A percentile compares a stretch with the other conserved stretches of the same genome.
These are phyloP conservation scores for Phyllotreta striolata DNA, from an alignment of 2,888 invertebrate species.

Conservation along the genomic window DNA sequence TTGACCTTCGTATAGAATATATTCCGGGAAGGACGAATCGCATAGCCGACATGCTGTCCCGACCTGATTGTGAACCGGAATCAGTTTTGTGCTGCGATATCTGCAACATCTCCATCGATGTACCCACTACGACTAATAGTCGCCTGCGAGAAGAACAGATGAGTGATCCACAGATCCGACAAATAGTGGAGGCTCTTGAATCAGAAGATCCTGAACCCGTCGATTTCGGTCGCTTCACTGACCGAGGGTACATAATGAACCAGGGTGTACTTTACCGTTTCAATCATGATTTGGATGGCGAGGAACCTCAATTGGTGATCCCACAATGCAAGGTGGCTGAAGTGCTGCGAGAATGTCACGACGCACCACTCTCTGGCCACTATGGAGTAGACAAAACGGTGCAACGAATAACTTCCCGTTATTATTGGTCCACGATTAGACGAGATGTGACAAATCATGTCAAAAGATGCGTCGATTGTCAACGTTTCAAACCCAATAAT, in stretches of 20 bases:
- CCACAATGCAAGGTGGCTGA: conserved; percentile 26
- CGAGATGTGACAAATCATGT: too few species aligned
- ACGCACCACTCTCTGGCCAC: too few species aligned
- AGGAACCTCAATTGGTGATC: conserved; percentile 49
- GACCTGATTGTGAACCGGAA: conserved; percentile 17
- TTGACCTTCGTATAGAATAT: conserved; percentile 44
- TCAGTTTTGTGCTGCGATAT: neutral
- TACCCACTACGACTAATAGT: conserved; percentile 1
- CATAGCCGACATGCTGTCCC: conserved; percentile 36
- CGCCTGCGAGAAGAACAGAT: conserved; percentile 35
- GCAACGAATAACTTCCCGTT: too few species aligned
- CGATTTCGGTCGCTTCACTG: conserved; percentile 36
- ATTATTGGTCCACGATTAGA: too few species aligned
- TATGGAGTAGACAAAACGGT: too few species aligned
- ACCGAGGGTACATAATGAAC: conserved; percentile 43
- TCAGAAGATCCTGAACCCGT: conserved; percentile 19
- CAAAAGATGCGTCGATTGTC: too few species aligned
- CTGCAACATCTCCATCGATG: neutral
- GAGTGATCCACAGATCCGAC: conserved; percentile 40
- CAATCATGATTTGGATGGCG: conserved; percentile 32
- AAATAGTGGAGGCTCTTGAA: conserved; percentile 41
- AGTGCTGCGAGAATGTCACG: conserved; percentile 43
- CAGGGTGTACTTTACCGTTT: conserved; percentile 43
- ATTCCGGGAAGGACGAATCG: conserved; percentile 30
- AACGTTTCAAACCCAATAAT: too few species aligned